Evolutionary conservation across 1,140 invertebrate genomes (phyloP).

Genomic region (Trichonephila clavata): DNA sequence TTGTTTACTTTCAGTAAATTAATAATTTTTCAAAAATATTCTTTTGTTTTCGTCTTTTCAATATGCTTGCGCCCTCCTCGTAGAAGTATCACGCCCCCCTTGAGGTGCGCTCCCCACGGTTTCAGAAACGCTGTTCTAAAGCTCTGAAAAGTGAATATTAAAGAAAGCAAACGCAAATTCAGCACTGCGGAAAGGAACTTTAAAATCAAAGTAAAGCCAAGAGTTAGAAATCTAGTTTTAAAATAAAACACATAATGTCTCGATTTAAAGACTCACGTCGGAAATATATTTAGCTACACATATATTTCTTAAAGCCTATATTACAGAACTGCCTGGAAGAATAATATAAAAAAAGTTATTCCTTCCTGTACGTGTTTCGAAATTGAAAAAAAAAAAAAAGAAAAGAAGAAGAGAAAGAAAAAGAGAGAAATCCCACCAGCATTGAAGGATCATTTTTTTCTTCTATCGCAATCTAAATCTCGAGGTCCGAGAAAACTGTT

Average conservation of each 20-base stretch:
- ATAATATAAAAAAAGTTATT: constrained; percentile 33
- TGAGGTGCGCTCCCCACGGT: too few relatives aligned
- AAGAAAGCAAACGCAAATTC: background rate
- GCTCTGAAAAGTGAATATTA: background rate
- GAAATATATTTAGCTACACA: constrained; percentile 16
- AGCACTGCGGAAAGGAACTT: background rate
- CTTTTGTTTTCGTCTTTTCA: too few relatives aligned
- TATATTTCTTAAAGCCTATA: constrained; percentile 9
- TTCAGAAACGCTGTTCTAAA: too few relatives aligned
- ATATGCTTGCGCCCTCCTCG: too few relatives aligned
- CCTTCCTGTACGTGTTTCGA: constrained; percentile 24
- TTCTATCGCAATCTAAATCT: constrained; percentile 55
- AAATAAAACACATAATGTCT: background rate
- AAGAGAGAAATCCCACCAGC: constrained; percentile 5
- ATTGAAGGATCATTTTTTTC: background rate
- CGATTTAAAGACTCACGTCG: constrained; percentile 17
- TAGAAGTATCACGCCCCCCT: too few relatives aligned
- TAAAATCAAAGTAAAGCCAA: background rate
- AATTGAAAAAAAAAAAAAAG: constrained; percentile 38
- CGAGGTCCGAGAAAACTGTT: constrained; percentile 57
- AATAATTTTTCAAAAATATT: too few relatives aligned
- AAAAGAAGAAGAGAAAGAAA: background rate
- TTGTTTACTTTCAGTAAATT: too few relatives aligned
- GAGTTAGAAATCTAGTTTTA: constrained; percentile 1
- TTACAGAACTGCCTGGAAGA: background rate